Conservation (phyloP, 2,797 vertebrate genomes). For the Lagodon rhomboides region DNA sequence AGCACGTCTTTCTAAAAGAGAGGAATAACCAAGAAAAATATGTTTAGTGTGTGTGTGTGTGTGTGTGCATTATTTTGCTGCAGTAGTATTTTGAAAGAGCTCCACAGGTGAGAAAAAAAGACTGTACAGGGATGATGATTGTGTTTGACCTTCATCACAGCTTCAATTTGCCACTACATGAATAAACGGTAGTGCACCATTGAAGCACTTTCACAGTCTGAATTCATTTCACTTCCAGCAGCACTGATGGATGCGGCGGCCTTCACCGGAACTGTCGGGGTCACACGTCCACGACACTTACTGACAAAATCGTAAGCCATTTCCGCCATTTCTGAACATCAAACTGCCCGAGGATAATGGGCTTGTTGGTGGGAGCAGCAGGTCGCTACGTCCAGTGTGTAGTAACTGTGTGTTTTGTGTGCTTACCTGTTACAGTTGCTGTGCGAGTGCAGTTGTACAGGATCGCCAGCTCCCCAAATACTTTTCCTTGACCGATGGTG, state of each 20-base stretch:
- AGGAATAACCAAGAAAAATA: neutral
- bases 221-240: neutral
- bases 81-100: neutral
- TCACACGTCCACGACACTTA: neutral
- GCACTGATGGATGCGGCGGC: neutral
- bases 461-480: conserved; percentile 85
- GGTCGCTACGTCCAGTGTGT: neutral
- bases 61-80: neutral
- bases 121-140: neutral
- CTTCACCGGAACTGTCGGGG: neutral
- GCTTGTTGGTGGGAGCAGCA: neutral
- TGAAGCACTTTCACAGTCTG: neutral
- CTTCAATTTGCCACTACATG: neutral
- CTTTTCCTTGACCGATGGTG: conserved; percentile 77
- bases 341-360: neutral
- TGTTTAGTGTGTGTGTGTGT: neutral
- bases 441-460: conserved; percentile 87
- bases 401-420: conserved; percentile 1
- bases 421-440: conserved; percentile 81
- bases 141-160: neutral
- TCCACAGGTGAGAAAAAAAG: neutral
- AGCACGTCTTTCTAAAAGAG: neutral
- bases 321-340: neutral
- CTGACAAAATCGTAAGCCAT: neutral
- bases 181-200: neutral